Conservation (phyloP, 2,888 invertebrate genomes). For the Agrotis exclamationis region DNA sequence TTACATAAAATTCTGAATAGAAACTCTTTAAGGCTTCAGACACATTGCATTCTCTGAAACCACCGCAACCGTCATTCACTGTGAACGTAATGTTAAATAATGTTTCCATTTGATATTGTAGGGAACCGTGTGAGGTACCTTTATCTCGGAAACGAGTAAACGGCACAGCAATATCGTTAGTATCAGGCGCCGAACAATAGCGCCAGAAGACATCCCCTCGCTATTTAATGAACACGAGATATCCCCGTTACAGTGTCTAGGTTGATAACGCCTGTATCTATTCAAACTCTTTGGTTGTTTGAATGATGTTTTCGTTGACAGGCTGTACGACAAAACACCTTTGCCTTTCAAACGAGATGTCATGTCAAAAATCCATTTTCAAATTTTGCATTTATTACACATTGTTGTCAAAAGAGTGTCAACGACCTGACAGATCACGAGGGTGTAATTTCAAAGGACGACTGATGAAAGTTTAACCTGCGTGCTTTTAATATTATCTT, state of each 20-base stretch:
- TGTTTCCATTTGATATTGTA: conserved; percentile 74
- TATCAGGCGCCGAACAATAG: conserved; percentile 80
- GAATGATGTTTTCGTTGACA: conserved; percentile 52
- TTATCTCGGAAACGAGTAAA: conserved; percentile 81
- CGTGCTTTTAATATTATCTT: conserved; percentile 6
- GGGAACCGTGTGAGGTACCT: conserved; percentile 74
- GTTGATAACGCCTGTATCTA: conserved; percentile 53
- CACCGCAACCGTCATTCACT: conserved; percentile 59
- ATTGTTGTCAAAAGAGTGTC: conserved; percentile 32
- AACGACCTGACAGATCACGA: conserved; percentile 21
- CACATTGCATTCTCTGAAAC: conserved; percentile 48
- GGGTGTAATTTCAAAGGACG: conserved; percentile 24
- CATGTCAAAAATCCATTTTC: conserved; percentile 38
- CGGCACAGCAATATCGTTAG: conserved; percentile 81
- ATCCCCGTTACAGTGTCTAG: conserved; percentile 67
- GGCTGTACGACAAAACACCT: conserved; percentile 36
- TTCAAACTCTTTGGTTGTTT: conserved; percentile 60
- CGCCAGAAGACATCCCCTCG: conserved; percentile 74
- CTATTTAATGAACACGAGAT: conserved; percentile 78
- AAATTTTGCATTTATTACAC: conserved; percentile 28
- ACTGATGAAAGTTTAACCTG: conserved; percentile 18
- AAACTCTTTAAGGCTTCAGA: conserved; percentile 53
- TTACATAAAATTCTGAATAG: conserved; percentile 55
- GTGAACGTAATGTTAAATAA: conserved; percentile 70
- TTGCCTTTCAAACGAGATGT: conserved; percentile 40